Percentiles rank a stretch among this genome's conserved stretches.
Conservation (phyloP, 2,113 vertebrate genomes). For the Cygnus atratus region DNA sequence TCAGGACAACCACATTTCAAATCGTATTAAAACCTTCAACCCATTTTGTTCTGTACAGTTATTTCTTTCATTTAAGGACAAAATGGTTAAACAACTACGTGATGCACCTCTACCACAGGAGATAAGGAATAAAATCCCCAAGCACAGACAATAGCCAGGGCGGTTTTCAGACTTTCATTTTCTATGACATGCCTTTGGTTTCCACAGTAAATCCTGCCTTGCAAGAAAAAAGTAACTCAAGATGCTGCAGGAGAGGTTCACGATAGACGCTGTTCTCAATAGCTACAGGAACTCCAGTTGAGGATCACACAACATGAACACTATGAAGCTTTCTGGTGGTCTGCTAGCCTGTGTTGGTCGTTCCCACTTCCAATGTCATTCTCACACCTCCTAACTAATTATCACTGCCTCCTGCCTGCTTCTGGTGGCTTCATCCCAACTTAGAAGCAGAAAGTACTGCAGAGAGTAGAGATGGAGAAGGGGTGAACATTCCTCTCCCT, state of each 20-base stretch:
- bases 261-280: background rate
- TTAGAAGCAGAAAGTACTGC: background rate
- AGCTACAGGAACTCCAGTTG: background rate
- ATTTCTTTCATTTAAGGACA: background rate
- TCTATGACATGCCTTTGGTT: background rate
- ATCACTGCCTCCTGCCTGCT: background rate
- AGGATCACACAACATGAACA: background rate
- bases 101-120: background rate
- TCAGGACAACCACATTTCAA: background rate
- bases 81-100: background rate
- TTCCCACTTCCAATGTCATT: background rate
- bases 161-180: background rate
- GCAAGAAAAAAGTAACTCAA: background rate
- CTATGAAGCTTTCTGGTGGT: background rate
- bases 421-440: background rate
- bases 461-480: background rate
- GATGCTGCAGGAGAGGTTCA: background rate
- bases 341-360: background rate
- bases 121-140: background rate
- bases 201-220: background rate
- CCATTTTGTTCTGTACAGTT: too few species aligned
- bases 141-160: background rate
- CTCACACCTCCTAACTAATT: background rate
- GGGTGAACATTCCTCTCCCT: rapidly evolving
- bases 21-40: background rate